These are phyloP conservation scores for Cheilosia impressa DNA, from an alignment of 2,888 invertebrate genomes.

Conservation along the genomic window DNA sequence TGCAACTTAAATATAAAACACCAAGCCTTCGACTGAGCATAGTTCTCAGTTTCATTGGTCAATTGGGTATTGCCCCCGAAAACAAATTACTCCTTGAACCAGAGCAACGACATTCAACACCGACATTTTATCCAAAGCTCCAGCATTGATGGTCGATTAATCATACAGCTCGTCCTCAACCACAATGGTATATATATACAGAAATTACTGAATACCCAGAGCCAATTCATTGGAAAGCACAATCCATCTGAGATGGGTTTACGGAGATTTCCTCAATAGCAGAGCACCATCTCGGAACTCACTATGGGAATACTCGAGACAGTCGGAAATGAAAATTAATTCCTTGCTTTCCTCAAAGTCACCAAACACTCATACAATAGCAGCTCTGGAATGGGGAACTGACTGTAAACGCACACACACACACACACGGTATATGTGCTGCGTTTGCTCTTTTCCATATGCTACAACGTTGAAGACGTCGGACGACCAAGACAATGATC, in stretches of 20 bases:
- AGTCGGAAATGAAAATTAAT: slow-evolving; percentile 72
- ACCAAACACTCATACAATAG: slow-evolving; percentile 13
- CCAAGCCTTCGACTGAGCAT: too few relatives aligned
- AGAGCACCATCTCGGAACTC: slow-evolving; percentile 1
- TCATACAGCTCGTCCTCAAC: slow-evolving; percentile 35
- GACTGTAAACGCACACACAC: background rate
- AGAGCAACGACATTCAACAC: slow-evolving; percentile 18
- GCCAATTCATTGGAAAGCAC: slow-evolving; percentile 44
- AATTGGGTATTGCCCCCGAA: background rate
- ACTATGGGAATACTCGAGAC: slow-evolving; percentile 43
- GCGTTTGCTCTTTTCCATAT: slow-evolving; percentile 39
- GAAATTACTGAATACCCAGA: slow-evolving; percentile 31
- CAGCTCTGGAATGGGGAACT: too few relatives aligned
- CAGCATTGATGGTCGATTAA: slow-evolving; percentile 50
- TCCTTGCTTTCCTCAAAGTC: slow-evolving; percentile 52
- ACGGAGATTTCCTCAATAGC: slow-evolving; percentile 28
- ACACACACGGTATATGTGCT: background rate
- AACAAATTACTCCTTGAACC: slow-evolving; percentile 21
- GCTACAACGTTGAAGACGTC: background rate
- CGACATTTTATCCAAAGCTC: slow-evolving; percentile 19
- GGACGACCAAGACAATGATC: slow-evolving; percentile 40
- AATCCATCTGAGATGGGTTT: slow-evolving; percentile 25
- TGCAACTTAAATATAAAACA: too few relatives aligned
- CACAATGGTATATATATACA: slow-evolving; percentile 17
- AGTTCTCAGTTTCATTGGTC: too few relatives aligned